These are phyloP conservation scores for Synodontis membranacea DNA, from an alignment of 2,113 vertebrate genomes.

Conservation along the genomic window DNA sequence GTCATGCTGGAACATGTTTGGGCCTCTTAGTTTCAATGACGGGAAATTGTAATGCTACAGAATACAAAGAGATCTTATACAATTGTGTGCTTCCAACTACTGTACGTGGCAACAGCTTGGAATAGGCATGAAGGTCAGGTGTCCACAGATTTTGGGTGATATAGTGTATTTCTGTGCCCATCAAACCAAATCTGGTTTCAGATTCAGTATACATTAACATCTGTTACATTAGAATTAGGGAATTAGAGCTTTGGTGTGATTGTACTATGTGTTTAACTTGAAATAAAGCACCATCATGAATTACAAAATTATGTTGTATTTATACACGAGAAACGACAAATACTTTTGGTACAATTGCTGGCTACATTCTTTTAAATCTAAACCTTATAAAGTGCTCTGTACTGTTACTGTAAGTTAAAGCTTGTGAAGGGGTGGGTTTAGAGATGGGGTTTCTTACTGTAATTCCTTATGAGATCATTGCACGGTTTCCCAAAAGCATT, in stretches of 20 bases:
- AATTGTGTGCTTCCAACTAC: too few relatives aligned
- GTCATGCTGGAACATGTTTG: too few relatives aligned
- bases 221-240: too few relatives aligned
- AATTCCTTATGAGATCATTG: neutral
- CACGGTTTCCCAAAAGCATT: conserved; percentile 9
- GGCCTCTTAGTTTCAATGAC: too few relatives aligned
- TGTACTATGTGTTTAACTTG: too few relatives aligned
- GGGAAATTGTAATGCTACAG: too few relatives aligned
- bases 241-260: too few relatives aligned
- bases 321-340: neutral
- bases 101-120: too few relatives aligned
- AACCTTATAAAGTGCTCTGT: neutral
- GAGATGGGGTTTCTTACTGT: neutral
- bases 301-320: neutral
- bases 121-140: neutral
- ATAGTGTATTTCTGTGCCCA: neutral
- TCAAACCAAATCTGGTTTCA: neutral
- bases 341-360: neutral
- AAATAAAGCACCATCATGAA: neutral
- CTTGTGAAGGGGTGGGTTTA: neutral
- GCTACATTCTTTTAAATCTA: neutral
- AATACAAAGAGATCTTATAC: too few relatives aligned
- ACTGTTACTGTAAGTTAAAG: neutral
- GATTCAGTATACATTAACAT: neutral
- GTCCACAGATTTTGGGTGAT: neutral